These are phyloP conservation scores for Momotus momota DNA, from an alignment of 2,797 vertebrate species.

Conservation along the genomic window DNA sequence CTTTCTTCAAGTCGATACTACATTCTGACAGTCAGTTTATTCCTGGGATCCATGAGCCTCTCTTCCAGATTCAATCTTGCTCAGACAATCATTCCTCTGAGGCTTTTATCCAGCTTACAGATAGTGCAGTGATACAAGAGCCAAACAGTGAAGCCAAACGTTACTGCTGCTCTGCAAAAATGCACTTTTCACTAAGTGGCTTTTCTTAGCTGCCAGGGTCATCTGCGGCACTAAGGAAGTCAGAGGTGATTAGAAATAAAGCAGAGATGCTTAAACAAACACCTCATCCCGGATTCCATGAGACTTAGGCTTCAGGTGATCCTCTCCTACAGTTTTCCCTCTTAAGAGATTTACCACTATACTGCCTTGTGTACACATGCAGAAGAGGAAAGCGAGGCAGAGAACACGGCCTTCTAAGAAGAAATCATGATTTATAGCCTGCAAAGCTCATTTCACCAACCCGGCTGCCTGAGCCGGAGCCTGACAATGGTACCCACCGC, in stretches of 20 bases:
- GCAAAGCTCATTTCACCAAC: neutral
- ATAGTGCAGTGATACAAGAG: neutral
- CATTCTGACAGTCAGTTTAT: conserved; percentile 71
- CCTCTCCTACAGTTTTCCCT: neutral
- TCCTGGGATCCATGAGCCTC: conserved; percentile 61
- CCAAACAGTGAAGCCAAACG: neutral
- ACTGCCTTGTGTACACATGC: neutral
- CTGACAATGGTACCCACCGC: neutral
- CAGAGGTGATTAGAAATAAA: neutral
- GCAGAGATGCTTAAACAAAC: conserved; percentile 33
- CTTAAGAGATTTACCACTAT: neutral
- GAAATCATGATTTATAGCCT: neutral
- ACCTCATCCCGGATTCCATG: neutral
- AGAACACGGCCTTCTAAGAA: neutral
- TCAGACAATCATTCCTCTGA: conserved; percentile 58
- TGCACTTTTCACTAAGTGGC: neutral
- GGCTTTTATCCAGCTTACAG: conserved; percentile 51
- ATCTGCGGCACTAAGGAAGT: neutral
- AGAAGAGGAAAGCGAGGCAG: neutral
- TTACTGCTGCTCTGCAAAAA: conserved; percentile 2
- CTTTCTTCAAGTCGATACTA: conserved; percentile 53
- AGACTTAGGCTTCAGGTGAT: neutral
- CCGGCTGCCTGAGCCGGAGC: neutral
- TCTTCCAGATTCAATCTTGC: conserved; percentile 59
- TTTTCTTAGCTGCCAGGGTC: neutral